Conservation (phyloP, 2,888 invertebrate species). For the Drosophila subsilvestris region DNA sequence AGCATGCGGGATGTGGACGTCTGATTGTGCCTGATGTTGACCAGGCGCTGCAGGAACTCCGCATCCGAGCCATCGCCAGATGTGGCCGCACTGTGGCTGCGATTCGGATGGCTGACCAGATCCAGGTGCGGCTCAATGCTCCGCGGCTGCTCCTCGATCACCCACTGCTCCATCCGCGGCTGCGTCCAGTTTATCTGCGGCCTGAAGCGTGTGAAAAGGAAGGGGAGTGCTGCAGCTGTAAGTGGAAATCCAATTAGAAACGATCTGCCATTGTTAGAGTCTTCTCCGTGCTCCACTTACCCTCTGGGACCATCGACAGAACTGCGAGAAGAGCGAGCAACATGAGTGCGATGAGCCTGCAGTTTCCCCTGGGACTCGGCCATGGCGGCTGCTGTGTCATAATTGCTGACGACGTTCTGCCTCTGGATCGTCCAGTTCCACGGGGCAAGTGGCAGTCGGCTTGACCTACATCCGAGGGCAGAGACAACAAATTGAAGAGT, state of each 20-base stretch:
- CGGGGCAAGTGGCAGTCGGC: slow-evolving; percentile 35
- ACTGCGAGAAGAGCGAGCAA: slow-evolving; percentile 46
- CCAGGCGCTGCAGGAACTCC: slow-evolving; percentile 78
- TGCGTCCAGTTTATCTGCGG: slow-evolving; percentile 81
- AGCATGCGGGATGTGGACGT: slow-evolving; percentile 85
- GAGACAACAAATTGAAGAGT: slow-evolving; percentile 40
- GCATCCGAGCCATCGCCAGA: slow-evolving; percentile 77
- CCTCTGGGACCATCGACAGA: slow-evolving; percentile 50
- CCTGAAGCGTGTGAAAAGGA: slow-evolving; percentile 70
- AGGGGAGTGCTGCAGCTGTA: slow-evolving; percentile 77
- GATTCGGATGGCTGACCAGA: slow-evolving; percentile 74
- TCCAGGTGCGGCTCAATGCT: slow-evolving; percentile 83
- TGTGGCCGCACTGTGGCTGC: slow-evolving; percentile 67
- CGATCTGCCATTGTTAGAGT: not conserved
- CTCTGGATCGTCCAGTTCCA: slow-evolving; percentile 24
- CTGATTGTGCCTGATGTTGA: slow-evolving; percentile 69
- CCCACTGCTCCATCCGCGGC: slow-evolving; percentile 81
- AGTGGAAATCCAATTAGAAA: not conserved
- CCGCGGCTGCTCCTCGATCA: slow-evolving; percentile 80
- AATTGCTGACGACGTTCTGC: slow-evolving; percentile 40
- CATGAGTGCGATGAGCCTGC: slow-evolving; percentile 67
- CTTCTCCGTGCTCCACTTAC: slow-evolving; percentile 52
- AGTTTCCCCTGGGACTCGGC: slow-evolving; percentile 50
- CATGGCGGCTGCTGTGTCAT: slow-evolving; percentile 58
- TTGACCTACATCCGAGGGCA: slow-evolving; percentile 68